Evolutionary conservation across 2,888 invertebrate genomes (phyloP), one percentile per base, ranked within the genome.

Genomic region (Thera obeliscata): DNA sequence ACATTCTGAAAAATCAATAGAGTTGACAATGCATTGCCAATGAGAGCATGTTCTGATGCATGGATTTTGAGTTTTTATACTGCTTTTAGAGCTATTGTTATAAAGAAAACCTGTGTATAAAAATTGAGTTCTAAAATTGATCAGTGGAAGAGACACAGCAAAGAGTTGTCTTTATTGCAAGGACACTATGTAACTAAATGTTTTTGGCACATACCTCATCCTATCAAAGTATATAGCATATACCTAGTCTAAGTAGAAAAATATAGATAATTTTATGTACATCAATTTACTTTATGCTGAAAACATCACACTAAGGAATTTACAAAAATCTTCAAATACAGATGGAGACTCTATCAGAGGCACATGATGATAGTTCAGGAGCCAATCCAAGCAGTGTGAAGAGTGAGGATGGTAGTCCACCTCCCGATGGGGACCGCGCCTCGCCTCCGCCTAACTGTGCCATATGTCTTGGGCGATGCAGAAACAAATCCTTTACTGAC

Each of bases 381-480:
- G 88, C 89, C 1, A 93, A 89, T 75, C 90, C 94, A 8, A 92
- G 89, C 69, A 90, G 87, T 77, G 84, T 90, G 46, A 92, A 91
- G 71, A 94, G 91, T 77, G 94, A 94, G 54, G 89, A 94, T 74
- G 94, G 90, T 69, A 94, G 92, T 72, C 94, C 91, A 3, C 89
- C 84, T 0, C 83, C 85, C 33, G 89, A 86, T 36, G 82, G 84
- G 54, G 87, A 89, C 1, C 69, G 91, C 1, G 86, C 88, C 8
- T 96, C 97, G 38, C 97, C 98, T 1, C 97, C 97, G 1, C 96
- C 97, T 2, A 97, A 97, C 84, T 99, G 99, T 94, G 97, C 98
- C 58, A 99, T 99, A 83, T 99, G 99, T 81, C 94, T 99, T 67
- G 97, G 97, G 35, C 95, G 96, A 74, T 96, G 98, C 80, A 95